Evolutionary conservation across 2,888 invertebrate genomes (phyloP), one percentile per base, ranked within the genome.

Genomic region (Lepidocyrtoides sp.): DNA sequence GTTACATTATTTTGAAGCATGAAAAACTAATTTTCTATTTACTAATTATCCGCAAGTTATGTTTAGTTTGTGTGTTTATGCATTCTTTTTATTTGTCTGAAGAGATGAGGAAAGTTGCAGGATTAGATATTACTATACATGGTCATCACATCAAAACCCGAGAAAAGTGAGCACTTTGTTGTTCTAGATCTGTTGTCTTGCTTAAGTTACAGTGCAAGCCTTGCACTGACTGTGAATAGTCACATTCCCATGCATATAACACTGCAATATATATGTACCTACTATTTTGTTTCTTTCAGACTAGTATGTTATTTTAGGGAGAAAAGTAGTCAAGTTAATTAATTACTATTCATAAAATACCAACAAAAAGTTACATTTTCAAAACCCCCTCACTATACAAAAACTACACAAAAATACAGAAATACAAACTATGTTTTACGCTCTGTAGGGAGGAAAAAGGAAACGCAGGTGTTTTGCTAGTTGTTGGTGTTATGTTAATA

Each of bases 381-480:
- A 10, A 20, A 17, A 57, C 23, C 63, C 17, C 41, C 23, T 81
- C 81, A 60, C 17, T 7, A 79, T 17, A 51, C 26, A 54, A 10
- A 77, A 48, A 77, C 23, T 54, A 63, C 29, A 63, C 51, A 7
- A 7, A 51, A 51, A 7, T 14, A 51, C 51, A 51, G 5, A 66
- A 32, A 3, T 5, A 66, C 63, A 26, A 12, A 14, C 26, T 26
- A 26, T 10, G 54, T 54, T 14, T 0, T 44, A 23, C n/a, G n/a
- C 17, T 51, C 14, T 23, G 7, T 75, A 0, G 23, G 32, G 36
- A 32, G 8, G 17, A 20, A 57, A 14, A 36, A 23, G 48, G 66
- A 77, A 85, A 44, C 84, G 90, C 90, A 90, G 90, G 90, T 90
- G 90, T 90, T 85, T 84, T 79, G 57, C 7, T 77, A 44, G 63